Conservation (phyloP, 2,113 vertebrate species). For the Hypomesus transpacificus region DNA sequence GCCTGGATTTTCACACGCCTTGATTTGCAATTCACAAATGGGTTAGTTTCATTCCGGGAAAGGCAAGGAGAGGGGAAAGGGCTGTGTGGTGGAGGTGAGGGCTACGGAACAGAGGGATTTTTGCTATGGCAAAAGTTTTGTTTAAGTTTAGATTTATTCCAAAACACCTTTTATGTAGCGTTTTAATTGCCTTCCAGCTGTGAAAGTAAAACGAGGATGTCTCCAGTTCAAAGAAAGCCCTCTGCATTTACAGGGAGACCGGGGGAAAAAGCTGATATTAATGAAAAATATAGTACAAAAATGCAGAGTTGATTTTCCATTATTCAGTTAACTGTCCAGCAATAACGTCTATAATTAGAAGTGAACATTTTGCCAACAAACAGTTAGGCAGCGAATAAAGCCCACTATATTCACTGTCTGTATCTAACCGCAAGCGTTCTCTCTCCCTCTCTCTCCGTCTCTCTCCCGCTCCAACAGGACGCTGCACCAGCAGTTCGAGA, state of each 20-base stretch:
- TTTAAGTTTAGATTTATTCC: slow-evolving; percentile 37
- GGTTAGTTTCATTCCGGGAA: slow-evolving; percentile 56
- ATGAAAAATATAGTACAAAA: not conserved
- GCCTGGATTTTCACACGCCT: slow-evolving; percentile 49
- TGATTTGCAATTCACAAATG: slow-evolving; percentile 61
- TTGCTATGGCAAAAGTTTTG: slow-evolving; percentile 11
- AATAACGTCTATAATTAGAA: not conserved
- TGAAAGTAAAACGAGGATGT: not conserved
- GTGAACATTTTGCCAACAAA: too few species aligned
- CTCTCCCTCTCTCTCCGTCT: not conserved
- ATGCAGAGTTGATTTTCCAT: not conserved
- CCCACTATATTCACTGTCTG: not conserved
- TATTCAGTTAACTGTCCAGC: not conserved
- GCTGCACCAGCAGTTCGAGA: slow-evolving; percentile 98
- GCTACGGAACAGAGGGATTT: slow-evolving; percentile 9
- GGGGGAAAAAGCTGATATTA: too few species aligned
- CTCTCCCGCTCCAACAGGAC: slow-evolving; percentile 71
- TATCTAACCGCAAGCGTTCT: not conserved
- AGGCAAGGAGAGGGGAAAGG: slow-evolving; percentile 25
- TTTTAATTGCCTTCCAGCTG: slow-evolving; percentile 41
- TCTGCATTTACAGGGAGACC: too few species aligned
- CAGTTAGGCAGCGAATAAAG: too few species aligned
- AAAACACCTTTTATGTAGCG: slow-evolving; percentile 31
- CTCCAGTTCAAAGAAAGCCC: too few species aligned
- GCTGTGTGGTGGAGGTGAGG: slow-evolving; percentile 18